These are phyloP conservation scores for Centruroides sculpturatus DNA, from an alignment of 1,140 invertebrate species.

Conservation along the genomic window DNA sequence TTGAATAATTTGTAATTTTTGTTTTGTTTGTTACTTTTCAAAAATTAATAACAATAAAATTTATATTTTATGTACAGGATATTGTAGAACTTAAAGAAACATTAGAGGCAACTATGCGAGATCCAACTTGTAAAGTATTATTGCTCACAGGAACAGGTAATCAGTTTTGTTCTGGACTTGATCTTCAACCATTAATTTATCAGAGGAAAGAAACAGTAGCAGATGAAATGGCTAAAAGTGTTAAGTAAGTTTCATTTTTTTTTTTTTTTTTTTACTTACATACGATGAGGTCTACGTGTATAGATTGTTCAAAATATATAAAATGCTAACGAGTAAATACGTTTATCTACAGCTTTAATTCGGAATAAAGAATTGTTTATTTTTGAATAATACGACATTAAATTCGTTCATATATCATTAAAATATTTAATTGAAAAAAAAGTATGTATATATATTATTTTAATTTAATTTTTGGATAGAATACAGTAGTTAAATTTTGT, in stretches of 20 bases:
- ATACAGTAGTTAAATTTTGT: too few species aligned
- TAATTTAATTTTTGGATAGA: too few species aligned
- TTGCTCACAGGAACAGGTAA: slow-evolving; percentile 42
- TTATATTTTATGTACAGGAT: not conserved
- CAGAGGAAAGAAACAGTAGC: slow-evolving; percentile 27
- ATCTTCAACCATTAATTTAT: slow-evolving; percentile 39
- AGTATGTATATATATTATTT: too few species aligned
- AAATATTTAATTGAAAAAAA: too few species aligned
- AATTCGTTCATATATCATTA: too few species aligned
- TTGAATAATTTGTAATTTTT: not conserved
- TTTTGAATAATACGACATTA: too few species aligned
- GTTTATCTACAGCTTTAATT: too few species aligned
- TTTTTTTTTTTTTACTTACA: too few species aligned
- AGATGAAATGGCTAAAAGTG: slow-evolving; percentile 38
- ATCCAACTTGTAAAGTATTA: slow-evolving; percentile 44
- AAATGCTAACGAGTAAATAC: too few species aligned
- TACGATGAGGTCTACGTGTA: too few species aligned
- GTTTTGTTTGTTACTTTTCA: not conserved
- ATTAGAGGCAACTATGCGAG: slow-evolving; percentile 39
- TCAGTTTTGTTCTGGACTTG: slow-evolving; percentile 54
- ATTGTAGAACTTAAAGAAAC: slow-evolving; percentile 41
- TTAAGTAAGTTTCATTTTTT: slow-evolving; percentile 38
- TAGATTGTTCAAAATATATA: too few species aligned
- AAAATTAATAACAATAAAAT: not conserved
- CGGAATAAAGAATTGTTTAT: too few species aligned